Percentiles rank a stretch among this genome's conserved stretches.
These are phyloP conservation scores for Pandemis corylana DNA, from an alignment of 2,888 invertebrate genomes.

Conservation along the genomic window DNA sequence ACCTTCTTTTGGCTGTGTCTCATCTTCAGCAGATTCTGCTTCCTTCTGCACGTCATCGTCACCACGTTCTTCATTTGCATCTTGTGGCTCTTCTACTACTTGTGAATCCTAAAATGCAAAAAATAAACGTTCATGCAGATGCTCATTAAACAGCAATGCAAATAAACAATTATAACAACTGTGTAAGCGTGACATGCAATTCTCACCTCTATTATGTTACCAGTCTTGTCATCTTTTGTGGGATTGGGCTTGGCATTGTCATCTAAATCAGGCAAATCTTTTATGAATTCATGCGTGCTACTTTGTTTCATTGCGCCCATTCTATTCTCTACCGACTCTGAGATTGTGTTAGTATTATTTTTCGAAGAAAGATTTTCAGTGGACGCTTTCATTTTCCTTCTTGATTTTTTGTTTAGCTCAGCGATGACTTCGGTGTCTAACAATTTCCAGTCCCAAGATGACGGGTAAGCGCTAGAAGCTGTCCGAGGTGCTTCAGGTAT, in stretches of 20 bases:
- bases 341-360: conserved; percentile 73
- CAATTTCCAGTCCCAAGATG: conserved; percentile 90
- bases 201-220: conserved; percentile 68
- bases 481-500: conserved; percentile 93
- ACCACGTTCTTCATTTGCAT: conserved; percentile 41
- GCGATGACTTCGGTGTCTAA: conserved; percentile 81
- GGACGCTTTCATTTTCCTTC: conserved; percentile 72
- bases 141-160: conserved; percentile 76
- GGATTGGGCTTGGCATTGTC: conserved; percentile 55
- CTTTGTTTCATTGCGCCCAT: conserved; percentile 72
- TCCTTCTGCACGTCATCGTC: conserved; percentile 24
- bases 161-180: conserved; percentile 67
- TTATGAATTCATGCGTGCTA: conserved; percentile 77
- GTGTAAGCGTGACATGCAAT: conserved; percentile 61
- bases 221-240: conserved; percentile 50
- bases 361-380: conserved; percentile 79
- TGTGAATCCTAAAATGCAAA: conserved; percentile 74
- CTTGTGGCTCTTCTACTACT: conserved; percentile 49
- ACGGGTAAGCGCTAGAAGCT: conserved; percentile 88
- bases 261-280: conserved; percentile 75
- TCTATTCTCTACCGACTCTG: conserved; percentile 67
- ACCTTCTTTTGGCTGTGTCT: conserved; percentile 31
- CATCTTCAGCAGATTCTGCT: conserved; percentile 17
- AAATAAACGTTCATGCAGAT: conserved; percentile 77
- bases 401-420: conserved; percentile 73